Evolutionary conservation across 2,797 vertebrate species (phyloP).

Genomic region (Sebastes vulpes): DNA sequence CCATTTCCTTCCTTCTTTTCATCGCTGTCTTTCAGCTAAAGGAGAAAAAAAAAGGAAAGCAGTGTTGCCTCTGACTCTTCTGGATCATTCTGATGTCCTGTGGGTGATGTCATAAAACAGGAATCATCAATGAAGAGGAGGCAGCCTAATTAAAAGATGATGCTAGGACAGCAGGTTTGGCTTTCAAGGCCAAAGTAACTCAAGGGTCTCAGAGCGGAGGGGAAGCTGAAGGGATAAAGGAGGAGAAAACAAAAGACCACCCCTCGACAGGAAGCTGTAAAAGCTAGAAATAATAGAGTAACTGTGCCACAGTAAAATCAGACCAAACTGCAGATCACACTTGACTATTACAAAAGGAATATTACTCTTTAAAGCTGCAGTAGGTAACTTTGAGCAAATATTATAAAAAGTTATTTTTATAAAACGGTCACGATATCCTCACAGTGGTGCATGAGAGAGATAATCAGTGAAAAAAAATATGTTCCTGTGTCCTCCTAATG

Average conservation of each 20-base stretch:
- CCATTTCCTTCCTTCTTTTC: constrained; percentile 38
- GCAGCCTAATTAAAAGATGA: constrained; percentile 60
- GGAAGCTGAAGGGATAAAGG: neutral
- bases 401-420: no score
- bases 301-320: neutral
- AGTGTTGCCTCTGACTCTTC: constrained; percentile 19
- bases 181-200: constrained; percentile 61
- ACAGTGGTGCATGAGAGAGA: fast-evolving
- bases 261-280: constrained; percentile 32
- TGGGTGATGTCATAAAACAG: constrained; percentile 10
- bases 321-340: neutral
- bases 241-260: constrained; percentile 18
- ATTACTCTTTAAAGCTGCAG: neutral
- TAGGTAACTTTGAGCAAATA: no score
- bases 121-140: constrained; percentile 34
- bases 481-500: no score
- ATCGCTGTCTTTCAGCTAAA: neutral
- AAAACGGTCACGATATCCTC: no score
- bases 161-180: constrained; percentile 41
- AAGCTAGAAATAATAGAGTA: constrained; percentile 28
- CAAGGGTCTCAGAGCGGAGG: constrained; percentile 33
- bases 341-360: neutral
- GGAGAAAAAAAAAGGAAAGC: constrained; percentile 1
- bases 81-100: constrained; percentile 52
- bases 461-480: no score